A percentile compares a stretch with the other conserved stretches of the same genome.
Conservation (phyloP, 2,888 invertebrate genomes). For the Rhaphigaster nebulosa region DNA sequence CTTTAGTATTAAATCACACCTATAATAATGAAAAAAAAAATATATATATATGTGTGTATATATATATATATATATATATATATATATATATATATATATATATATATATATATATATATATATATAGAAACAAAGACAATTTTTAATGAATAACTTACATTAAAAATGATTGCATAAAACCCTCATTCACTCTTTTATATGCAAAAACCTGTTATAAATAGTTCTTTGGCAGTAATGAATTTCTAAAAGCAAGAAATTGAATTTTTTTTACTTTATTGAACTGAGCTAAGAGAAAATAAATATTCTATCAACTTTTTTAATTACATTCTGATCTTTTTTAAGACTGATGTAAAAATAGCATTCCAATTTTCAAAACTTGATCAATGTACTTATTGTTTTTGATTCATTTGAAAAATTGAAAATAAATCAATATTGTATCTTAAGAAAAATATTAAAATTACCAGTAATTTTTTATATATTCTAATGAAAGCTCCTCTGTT, state of each 20-base stretch:
- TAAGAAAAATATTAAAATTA: neutral
- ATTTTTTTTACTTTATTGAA: neutral
- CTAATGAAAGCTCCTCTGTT: neutral
- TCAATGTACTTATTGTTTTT: neutral
- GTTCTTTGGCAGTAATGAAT: neutral
- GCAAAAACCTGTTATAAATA: neutral
- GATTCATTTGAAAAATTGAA: neutral
- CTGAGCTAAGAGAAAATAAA: neutral
- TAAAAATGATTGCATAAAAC: neutral
- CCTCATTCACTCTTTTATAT: constrained; percentile 1
- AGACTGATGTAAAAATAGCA: neutral
- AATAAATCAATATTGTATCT: neutral
- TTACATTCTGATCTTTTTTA: neutral
- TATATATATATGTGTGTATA: too few relatives aligned
- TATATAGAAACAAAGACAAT: too few relatives aligned
- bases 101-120: too few relatives aligned
- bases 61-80: too few relatives aligned
- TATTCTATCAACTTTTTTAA: neutral
- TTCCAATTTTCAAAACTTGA: neutral
- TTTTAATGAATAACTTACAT: too few relatives aligned
- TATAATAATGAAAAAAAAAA: too few relatives aligned
- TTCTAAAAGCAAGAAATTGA: neutral
- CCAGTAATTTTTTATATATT: neutral
- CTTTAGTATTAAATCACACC: neutral
- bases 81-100: too few relatives aligned